These are phyloP conservation scores for Otis tarda DNA, from an alignment of 2,113 vertebrate species.

Conservation along the genomic window DNA sequence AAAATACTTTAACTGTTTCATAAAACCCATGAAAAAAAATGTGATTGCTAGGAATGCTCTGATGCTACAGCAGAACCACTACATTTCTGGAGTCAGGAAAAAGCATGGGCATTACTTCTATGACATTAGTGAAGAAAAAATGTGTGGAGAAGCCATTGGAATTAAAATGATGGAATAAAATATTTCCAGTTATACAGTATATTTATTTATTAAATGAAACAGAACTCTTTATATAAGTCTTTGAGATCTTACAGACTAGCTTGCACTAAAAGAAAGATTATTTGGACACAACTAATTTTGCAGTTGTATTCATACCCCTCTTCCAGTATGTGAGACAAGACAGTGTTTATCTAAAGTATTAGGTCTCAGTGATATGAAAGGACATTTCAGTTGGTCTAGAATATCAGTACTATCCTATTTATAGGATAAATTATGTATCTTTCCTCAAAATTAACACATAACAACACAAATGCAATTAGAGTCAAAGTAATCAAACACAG, in stretches of 20 bases:
- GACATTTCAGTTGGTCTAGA: not conserved
- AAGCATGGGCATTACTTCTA: not conserved
- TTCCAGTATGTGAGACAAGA: not conserved
- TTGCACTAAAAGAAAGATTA: not conserved
- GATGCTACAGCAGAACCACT: not conserved
- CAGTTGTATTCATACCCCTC: not conserved
- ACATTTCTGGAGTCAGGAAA: not conserved
- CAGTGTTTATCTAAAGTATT: fast-evolving
- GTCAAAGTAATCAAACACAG: not conserved
- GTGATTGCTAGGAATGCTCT: not conserved
- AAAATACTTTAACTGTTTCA: not conserved
- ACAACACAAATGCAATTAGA: not conserved
- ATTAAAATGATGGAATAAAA: not conserved
- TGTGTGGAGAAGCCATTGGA: not conserved
- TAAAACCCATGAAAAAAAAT: not conserved
- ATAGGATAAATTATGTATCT: not conserved
- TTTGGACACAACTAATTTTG: not conserved
- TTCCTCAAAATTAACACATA: not conserved
- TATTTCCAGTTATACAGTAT: not conserved
- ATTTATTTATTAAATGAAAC: not conserved
- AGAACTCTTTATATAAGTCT: not conserved
- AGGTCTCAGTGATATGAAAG: not conserved
- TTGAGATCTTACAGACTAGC: not conserved
- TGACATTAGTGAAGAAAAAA: not conserved
- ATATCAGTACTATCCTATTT: not conserved